A percentile compares a stretch with the other conserved stretches of the same genome.
phyloP scores from a whole-genome alignment of 1,140 invertebrate genomes.

The Melanaphis sacchari region DNA sequence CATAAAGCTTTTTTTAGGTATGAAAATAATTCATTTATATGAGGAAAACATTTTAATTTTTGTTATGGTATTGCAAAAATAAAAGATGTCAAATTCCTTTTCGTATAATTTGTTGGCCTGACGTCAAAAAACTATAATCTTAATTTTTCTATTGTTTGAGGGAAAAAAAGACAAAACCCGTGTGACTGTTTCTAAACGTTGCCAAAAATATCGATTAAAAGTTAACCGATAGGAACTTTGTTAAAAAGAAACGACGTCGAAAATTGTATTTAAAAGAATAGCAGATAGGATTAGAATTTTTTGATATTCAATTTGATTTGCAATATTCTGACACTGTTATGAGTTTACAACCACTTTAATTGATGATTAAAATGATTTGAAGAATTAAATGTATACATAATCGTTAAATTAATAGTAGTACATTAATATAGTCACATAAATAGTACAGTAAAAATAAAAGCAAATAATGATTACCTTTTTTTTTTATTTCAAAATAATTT shows the following conservation, averaged over 20 bases:
- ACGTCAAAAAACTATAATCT: neutral
- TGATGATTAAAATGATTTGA: neutral
- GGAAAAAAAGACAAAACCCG: neutral
- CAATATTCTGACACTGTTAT: neutral
- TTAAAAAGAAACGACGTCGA: neutral
- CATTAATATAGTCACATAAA: neutral
- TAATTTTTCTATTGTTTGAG: neutral
- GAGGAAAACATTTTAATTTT: neutral
- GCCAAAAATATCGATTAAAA: slow-evolving; percentile 14
- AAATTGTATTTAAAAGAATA: neutral
- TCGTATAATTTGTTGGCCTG: neutral
- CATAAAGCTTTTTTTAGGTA: neutral
- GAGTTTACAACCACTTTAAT: neutral
- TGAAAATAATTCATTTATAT: neutral
- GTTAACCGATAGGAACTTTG: neutral
- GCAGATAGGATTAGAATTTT: neutral
- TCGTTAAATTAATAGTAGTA: neutral
- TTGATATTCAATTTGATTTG: neutral
- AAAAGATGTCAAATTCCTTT: neutral
- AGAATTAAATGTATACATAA: neutral
- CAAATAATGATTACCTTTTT: neutral
- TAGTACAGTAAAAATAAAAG: neutral
- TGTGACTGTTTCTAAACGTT: neutral
- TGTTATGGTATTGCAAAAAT: neutral
- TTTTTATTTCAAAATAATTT: neutral